Evolutionary conservation across 2,797 vertebrate genomes (phyloP), one percentile per base, ranked within the genome.

Genomic region (Xenentodon cancila): DNA sequence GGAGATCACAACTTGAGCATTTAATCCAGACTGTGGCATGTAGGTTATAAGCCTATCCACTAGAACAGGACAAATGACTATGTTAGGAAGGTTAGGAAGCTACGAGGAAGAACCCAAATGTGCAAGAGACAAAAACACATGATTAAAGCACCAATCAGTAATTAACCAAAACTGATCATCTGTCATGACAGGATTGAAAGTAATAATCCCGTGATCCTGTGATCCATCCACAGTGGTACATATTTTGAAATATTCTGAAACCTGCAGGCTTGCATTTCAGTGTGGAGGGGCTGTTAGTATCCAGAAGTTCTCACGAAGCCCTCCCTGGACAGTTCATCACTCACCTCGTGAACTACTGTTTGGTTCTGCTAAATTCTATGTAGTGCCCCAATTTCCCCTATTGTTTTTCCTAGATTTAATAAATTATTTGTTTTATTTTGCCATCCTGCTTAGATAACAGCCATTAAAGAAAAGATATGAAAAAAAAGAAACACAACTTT

Each of bases 61-160:
- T 76, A 72, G 64, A 70, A 65, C 79, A 81, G 53, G 82, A 86
- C 79, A 86, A 79, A 85, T 34, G 69, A 30, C 30, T 30, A 30
- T 30, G 30, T 79, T 88, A 85, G 61, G 16, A 56, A 49, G 64
- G 82, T 83, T 84, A 85, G 81, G 30, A 64, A 37, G 44, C 43
- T 15, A 64, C 58, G n/a, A 59, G 27, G 16, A 17, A 48, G 52
- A 58, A 42, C 43, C 42, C 15, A 30, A 49, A 32, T 30, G 43
- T 27, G 45, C 17, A 9, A 63, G 62, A 49, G 27, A 72, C 34
- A 51, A 34, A 46, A 75, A 75, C 25, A 70, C 19, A 67, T 8
- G 30, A 30, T 8, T 30, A 2, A 51, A 53, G 32, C 7, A 22
- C 37, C 25, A n/a, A 43, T 71, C 44, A 73, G 61, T 72, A 46